These are phyloP conservation scores for Eilema caniola DNA, from an alignment of 2,888 invertebrate genomes.

Conservation along the genomic window DNA sequence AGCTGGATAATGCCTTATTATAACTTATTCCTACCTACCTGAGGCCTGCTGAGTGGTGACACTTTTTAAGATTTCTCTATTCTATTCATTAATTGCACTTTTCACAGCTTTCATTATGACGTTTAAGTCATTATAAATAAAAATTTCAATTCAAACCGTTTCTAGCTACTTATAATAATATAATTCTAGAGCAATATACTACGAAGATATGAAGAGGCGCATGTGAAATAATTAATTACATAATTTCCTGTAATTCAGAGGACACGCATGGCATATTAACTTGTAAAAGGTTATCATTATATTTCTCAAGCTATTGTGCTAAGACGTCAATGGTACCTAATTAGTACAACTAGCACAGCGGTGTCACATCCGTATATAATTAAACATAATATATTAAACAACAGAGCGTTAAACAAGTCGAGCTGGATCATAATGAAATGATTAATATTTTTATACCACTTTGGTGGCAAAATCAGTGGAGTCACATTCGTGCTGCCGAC, in stretches of 20 bases:
- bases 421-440: background rate
- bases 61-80: no score
- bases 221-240: background rate
- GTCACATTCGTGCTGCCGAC: no score
- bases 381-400: background rate
- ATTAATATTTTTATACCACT: no score
- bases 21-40: no score
- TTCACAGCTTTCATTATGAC: no score
- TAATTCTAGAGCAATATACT: background rate
- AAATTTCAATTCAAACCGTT: no score
- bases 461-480: no score
- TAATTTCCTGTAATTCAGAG: background rate
- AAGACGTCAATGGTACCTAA: constrained; percentile 1
- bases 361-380: background rate
- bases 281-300: constrained; percentile 4
- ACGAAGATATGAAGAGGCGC: background rate
- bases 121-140: no score
- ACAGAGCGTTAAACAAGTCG: background rate
- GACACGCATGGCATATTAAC: background rate
- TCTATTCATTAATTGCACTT: no score
- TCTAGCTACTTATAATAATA: no score
- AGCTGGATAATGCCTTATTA: no score
- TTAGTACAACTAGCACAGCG: background rate
- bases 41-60: no score
- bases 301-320: background rate